These are phyloP conservation scores for Elephas maximus DNA, from an alignment of 2,113 vertebrate genomes.

Conservation along the genomic window DNA sequence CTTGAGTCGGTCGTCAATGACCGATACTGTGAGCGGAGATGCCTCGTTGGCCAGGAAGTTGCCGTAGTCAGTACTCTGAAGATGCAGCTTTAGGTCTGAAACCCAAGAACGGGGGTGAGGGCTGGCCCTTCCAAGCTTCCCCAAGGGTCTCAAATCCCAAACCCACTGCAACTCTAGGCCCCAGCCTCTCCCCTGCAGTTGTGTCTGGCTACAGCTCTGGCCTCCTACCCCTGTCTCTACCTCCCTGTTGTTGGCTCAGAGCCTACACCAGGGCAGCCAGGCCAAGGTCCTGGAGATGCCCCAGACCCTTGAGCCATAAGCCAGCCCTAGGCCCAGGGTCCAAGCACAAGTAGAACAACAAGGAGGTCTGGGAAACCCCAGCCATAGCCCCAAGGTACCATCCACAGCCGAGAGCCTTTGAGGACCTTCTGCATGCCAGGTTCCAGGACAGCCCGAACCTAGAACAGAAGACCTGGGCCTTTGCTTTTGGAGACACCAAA, in stretches of 20 bases:
- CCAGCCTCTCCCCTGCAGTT: neutral
- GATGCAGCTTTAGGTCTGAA: constrained; percentile 97
- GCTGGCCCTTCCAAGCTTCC: neutral
- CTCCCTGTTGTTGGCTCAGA: constrained; percentile 35
- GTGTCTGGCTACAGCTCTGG: neutral
- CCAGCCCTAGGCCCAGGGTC: neutral
- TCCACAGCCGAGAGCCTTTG: neutral
- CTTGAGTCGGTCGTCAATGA: constrained; percentile 99
- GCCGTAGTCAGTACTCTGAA: constrained; percentile 99
- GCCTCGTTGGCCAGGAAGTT: constrained; percentile 98
- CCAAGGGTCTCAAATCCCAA: neutral
- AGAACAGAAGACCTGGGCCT: neutral
- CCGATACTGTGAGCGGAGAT: constrained; percentile 96
- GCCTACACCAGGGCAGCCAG: neutral
- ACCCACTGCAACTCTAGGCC: neutral
- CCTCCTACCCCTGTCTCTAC: neutral
- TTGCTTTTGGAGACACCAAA: neutral
- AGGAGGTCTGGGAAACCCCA: constrained; percentile 20
- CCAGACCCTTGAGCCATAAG: neutral
- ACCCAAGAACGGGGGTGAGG: constrained; percentile 18
- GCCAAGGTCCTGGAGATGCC: constrained; percentile 27
- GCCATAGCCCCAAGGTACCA: neutral
- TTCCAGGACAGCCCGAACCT: neutral
- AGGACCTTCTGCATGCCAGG: neutral
- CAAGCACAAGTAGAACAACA: constrained; percentile 1